phyloP scores from a whole-genome alignment of 2,113 vertebrate genomes.

The Sterna hirundo region DNA sequence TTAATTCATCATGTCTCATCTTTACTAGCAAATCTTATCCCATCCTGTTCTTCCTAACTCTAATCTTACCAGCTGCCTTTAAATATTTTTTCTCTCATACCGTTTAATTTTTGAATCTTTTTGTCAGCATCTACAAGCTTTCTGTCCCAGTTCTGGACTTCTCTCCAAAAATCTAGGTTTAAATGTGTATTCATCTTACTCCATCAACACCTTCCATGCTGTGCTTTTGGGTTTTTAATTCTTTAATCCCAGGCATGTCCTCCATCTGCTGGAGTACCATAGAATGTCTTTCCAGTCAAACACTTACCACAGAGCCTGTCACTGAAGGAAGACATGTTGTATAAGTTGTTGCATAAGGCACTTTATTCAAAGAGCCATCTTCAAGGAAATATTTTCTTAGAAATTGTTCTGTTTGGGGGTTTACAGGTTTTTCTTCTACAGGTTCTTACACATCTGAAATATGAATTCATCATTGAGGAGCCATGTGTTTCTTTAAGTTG shows the following conservation, averaged over 20 bases:
- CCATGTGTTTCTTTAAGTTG: neutral
- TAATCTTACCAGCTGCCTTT: neutral
- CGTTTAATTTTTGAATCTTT: neutral
- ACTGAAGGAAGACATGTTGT: neutral
- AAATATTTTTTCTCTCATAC: neutral
- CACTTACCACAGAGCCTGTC: neutral
- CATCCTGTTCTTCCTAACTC: neutral
- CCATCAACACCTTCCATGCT: neutral
- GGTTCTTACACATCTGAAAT: neutral
- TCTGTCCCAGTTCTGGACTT: neutral
- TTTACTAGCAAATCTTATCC: neutral
- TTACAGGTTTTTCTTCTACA: neutral
- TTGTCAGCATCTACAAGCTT: neutral
- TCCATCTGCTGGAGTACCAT: neutral
- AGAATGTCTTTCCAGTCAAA: neutral
- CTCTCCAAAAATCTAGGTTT: neutral
- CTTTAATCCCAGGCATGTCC: neutral
- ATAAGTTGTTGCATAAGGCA: neutral
- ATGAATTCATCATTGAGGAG: neutral
- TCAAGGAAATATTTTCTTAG: neutral
- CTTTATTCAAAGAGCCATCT: neutral
- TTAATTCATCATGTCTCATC: neutral
- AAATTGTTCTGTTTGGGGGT: accelerated
- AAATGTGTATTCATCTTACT: neutral
- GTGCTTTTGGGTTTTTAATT: neutral